phyloP scores from a whole-genome alignment of 2,888 invertebrate species.

The Drosophila mimetica region DNA sequence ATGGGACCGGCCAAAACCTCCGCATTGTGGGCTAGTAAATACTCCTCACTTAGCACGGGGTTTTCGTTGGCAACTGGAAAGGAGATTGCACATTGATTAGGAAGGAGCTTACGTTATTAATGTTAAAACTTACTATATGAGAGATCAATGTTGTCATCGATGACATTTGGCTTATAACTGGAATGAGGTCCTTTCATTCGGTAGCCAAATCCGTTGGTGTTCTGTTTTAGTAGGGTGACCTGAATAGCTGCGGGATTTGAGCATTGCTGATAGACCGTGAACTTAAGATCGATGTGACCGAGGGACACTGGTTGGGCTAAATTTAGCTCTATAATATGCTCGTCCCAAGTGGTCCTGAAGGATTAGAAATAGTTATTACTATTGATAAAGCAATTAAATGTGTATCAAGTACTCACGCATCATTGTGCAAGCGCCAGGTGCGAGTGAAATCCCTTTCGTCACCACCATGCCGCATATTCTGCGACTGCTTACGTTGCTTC shows the following conservation, averaged over 20 bases:
- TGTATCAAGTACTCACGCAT: constrained; percentile 86
- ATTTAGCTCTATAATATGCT: constrained; percentile 95
- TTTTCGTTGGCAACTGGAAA: constrained; percentile 86
- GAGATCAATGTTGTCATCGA: constrained; percentile 81
- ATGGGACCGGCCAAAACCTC: constrained; percentile 96
- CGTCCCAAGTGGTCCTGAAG: constrained; percentile 92
- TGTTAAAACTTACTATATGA: constrained; percentile 56
- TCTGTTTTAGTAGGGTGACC: constrained; percentile 89
- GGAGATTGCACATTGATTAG: not conserved
- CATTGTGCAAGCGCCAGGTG: constrained; percentile 95
- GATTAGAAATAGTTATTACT: not conserved
- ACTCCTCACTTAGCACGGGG: constrained; percentile 92
- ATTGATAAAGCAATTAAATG: no score
- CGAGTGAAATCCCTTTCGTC: constrained; percentile 90
- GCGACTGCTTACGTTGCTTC: constrained; percentile 94
- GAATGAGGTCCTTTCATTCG: constrained; percentile 85
- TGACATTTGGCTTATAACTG: constrained; percentile 83
- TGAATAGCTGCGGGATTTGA: constrained; percentile 92
- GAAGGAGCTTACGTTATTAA: not conserved
- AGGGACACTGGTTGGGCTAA: constrained; percentile 91
- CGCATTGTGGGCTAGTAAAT: constrained; percentile 93
- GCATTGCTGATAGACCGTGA: constrained; percentile 91
- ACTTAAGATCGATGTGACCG: constrained; percentile 96
- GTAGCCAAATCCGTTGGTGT: constrained; percentile 88
- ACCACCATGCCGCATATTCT: constrained; percentile 87